These are phyloP conservation scores for Melanchra persicariae DNA, from an alignment of 2,888 invertebrate species.

Conservation along the genomic window DNA sequence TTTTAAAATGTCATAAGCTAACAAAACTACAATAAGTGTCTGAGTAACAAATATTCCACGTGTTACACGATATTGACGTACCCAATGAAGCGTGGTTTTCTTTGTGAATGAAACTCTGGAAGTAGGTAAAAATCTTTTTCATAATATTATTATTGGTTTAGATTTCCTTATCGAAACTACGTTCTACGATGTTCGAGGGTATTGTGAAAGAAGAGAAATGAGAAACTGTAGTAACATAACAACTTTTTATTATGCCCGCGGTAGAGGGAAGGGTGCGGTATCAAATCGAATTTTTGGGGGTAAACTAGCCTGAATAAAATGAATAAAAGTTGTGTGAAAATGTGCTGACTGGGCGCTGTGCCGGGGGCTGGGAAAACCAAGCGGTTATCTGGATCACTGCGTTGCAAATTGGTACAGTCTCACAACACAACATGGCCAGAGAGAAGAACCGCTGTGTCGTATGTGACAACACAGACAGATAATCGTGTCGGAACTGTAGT, in stretches of 20 bases:
- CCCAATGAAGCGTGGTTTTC: conserved; percentile 41
- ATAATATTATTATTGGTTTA: conserved; percentile 24
- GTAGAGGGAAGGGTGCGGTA: conserved; percentile 7
- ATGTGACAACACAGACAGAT: background rate
- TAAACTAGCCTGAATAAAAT: conserved; percentile 25
- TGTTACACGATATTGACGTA: conserved; percentile 27
- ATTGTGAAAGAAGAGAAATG: conserved; percentile 15
- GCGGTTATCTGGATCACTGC: conserved; percentile 57
- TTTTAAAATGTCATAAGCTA: conserved; percentile 6
- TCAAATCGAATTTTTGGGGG: conserved; percentile 24
- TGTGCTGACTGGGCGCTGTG: conserved; percentile 35
- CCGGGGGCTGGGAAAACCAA: conserved; percentile 39
- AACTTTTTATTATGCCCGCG: conserved; percentile 19
- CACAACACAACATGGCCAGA: conserved; percentile 21
- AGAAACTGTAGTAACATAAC: conserved; percentile 13
- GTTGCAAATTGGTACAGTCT: conserved; percentile 56
- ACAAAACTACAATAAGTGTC: conserved; percentile 8
- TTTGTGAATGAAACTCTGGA: conserved; percentile 25
- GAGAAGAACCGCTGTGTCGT: conserved; percentile 20
- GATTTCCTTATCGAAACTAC: conserved; percentile 34
- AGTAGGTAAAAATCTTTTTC: conserved; percentile 30
- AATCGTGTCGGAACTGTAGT: background rate
- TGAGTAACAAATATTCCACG: conserved; percentile 2
- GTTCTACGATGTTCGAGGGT: no score
- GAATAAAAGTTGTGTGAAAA: conserved; percentile 51